Evolutionary conservation across 2,113 vertebrate species (phyloP).

Genomic region (Tetrao urogallus): DNA sequence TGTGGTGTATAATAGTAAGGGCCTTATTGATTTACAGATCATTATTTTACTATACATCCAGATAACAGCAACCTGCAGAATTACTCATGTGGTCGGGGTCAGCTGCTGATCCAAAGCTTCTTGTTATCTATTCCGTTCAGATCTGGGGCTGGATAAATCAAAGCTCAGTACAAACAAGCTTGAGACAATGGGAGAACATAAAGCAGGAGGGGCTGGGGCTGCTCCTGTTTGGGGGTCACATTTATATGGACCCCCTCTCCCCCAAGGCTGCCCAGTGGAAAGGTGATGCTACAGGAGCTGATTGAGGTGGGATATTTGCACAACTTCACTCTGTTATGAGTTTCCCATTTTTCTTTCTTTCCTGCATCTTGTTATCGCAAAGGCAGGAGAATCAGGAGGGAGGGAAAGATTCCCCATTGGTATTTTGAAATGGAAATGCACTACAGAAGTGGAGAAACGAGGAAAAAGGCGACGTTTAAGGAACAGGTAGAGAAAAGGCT

Average conservation of each 20-base stretch:
- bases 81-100: background rate
- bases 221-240: background rate
- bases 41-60: background rate
- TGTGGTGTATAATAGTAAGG: background rate
- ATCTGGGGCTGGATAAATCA: background rate
- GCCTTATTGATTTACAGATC: background rate
- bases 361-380: background rate
- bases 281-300: fast-evolving
- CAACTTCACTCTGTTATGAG: background rate
- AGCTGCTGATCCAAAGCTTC: background rate
- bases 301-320: background rate
- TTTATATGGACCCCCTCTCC: background rate
- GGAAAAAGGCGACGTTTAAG: background rate
- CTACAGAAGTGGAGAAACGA: background rate
- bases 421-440: background rate
- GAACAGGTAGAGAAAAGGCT: background rate
- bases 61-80: background rate
- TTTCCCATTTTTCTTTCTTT: background rate
- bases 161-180: fast-evolving
- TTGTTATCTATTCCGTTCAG: background rate
- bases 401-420: background rate
- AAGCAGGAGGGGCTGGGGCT: background rate
- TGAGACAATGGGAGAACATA: background rate
- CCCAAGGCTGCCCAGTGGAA: background rate
- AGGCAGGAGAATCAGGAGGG: background rate